A percentile compares a stretch with the other conserved stretches of the same genome.
phyloP scores from a whole-genome alignment of 2,888 invertebrate species.

The Leptinotarsa juncta region DNA sequence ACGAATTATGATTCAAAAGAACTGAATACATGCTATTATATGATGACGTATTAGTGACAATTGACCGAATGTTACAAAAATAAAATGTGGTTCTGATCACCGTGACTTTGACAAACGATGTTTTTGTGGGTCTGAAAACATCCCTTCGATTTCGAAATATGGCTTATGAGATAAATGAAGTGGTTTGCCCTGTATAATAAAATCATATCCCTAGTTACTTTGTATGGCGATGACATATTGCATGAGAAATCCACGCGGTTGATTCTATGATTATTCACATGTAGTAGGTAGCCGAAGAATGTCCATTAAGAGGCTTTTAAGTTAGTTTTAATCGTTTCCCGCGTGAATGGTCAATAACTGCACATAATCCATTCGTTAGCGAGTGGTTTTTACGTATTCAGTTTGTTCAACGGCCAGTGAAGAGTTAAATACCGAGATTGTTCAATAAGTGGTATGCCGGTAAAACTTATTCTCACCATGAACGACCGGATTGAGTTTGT shows the following conservation, averaged over 20 bases:
- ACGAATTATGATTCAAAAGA: too few species aligned
- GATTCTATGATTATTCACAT: constrained; percentile 14
- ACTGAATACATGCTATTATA: too few species aligned
- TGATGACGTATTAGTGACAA: too few species aligned
- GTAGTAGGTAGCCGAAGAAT: constrained; percentile 14
- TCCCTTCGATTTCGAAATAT: too few species aligned
- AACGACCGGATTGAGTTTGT: not conserved
- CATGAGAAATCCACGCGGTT: constrained; percentile 8
- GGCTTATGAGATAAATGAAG: too few species aligned
- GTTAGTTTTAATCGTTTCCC: constrained; percentile 17
- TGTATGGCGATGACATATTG: not conserved
- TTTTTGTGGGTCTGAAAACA: too few species aligned
- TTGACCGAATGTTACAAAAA: too few species aligned
- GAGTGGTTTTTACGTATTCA: constrained; percentile 16
- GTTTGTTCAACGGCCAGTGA: constrained; percentile 15
- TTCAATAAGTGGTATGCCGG: constrained; percentile 13
- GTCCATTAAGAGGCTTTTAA: constrained; percentile 18
- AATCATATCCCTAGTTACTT: too few species aligned
- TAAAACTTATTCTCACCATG: not conserved
- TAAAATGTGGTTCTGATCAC: too few species aligned
- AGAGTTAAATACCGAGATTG: constrained; percentile 14
- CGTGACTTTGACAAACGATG: too few species aligned
- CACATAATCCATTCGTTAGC: constrained; percentile 20
- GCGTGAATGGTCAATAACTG: constrained; percentile 20
- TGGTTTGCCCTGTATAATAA: too few species aligned